Evolutionary conservation across 2,888 invertebrate species (phyloP), one percentile per base, ranked within the genome.

Genomic region (Eupithecia centaureata): DNA sequence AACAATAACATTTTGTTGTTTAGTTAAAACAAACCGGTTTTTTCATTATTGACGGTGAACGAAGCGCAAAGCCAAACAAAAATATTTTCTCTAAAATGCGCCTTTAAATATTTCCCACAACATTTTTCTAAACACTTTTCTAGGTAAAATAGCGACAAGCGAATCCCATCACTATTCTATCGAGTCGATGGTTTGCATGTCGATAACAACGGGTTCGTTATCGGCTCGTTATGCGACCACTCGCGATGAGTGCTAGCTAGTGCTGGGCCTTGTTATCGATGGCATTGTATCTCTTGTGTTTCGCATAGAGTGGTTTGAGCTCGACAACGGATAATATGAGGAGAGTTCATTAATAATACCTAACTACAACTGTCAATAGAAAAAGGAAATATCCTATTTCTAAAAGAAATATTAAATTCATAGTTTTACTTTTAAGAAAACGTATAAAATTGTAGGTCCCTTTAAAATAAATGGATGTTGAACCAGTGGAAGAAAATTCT

Each of bases 171-270:
- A 54, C 68, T 71, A 68, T 68, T 68, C 60, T 68, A 71, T 68
- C 63, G 63, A 66, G 67, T 54, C 75, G 71, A 77, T 77, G 79
- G 76, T 82, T 82, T 83, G 81, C 84, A 84, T 81, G 80, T 81
- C 85, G 84, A 82, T 86, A 85, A 90, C 90, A 90, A 90, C 89
- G 86, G 79, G 84, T 85, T 91, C 90, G 91, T 91, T 91, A 91
- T 86, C 86, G 86, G 73, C 79, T 90, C 89, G 90, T 90, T 90
- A 89, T 81, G 84, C 84, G 82, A 85, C 87, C 88, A 89, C 89
- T 90, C 80, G 86, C 84, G 81, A 83, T 81, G 84, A 86, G 85
- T 80, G 80, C 63, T 82, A 85, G 80, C 63, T 82, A 85, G 83
- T 69, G 84, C 68, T 75, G 85, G 30, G 32, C 66, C 56, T 63